Evolutionary conservation across 1,140 invertebrate genomes (phyloP).

Genomic region (Eupristina koningsbergeri): DNA sequence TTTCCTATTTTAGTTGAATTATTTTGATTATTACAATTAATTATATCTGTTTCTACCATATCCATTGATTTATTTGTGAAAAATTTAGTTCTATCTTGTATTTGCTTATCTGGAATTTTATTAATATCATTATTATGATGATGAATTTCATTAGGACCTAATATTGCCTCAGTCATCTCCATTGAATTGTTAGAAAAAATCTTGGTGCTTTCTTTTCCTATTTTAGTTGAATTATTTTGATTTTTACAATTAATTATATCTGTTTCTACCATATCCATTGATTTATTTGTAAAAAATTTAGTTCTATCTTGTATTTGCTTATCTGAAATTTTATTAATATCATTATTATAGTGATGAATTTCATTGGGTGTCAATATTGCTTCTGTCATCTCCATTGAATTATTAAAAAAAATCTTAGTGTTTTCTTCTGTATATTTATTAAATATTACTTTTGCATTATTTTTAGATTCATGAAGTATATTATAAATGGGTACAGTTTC

Average conservation of each 20-base stretch:
- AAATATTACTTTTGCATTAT: neutral
- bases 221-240: neutral
- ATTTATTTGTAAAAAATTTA: no score
- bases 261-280: no score
- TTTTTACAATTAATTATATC: no score
- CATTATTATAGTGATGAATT: neutral
- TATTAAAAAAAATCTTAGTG: slow-evolving; percentile 35
- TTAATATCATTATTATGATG: neutral
- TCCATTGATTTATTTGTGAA: slow-evolving; percentile 13
- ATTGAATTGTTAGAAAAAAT: slow-evolving; percentile 38
- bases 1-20: no score
- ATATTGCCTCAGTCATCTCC: slow-evolving; percentile 41
- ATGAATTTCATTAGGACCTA: neutral
- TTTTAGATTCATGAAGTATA: neutral
- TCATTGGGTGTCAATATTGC: neutral
- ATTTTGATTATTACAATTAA: no score
- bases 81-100: slow-evolving; percentile 10
- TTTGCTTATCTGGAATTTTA: neutral
- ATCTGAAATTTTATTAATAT: slow-evolving; percentile 33
- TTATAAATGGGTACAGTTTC: slow-evolving; percentile 6
- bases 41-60: no score
- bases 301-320: no score
- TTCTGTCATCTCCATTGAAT: slow-evolving; percentile 53
- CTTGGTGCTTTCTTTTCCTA: slow-evolving; percentile 8
- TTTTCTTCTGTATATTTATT: neutral